A percentile compares a stretch with the other conserved stretches of the same genome.
Conservation (phyloP, 2,113 vertebrate genomes). For the Sorex araneus region DNA sequence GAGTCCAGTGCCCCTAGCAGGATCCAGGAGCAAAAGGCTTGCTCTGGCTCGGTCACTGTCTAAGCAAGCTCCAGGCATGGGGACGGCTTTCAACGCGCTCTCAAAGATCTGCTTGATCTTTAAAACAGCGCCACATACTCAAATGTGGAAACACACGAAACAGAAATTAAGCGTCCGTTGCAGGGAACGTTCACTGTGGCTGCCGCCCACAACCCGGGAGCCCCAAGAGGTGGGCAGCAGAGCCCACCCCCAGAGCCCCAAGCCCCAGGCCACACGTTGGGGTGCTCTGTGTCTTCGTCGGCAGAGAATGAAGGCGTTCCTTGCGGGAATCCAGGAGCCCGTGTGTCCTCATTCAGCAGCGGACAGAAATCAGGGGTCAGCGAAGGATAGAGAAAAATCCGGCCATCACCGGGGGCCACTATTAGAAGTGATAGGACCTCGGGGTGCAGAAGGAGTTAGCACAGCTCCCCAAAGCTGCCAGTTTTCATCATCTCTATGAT, state of each 20-base stretch:
- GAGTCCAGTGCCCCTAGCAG: background rate
- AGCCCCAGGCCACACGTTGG: background rate
- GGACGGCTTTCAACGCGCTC: background rate
- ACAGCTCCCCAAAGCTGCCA: slow-evolving; percentile 43
- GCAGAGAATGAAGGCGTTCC: slow-evolving; percentile 28
- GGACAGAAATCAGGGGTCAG: too few relatives aligned
- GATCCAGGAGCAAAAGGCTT: background rate
- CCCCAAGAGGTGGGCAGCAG: background rate
- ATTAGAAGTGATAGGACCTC: slow-evolving; percentile 60
- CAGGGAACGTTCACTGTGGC: background rate
- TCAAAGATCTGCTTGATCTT: too few relatives aligned
- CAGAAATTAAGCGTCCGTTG: background rate
- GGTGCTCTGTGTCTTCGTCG: background rate
- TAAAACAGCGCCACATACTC: too few relatives aligned
- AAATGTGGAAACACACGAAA: too few relatives aligned
- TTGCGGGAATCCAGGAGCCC: background rate
- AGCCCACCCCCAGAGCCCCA: background rate
- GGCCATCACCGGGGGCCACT: background rate
- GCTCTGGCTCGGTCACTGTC: background rate
- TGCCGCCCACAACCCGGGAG: fast-evolving
- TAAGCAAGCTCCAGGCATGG: background rate
- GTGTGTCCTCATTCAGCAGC: too few relatives aligned
- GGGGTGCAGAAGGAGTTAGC: slow-evolving; percentile 23
- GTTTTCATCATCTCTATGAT: slow-evolving; percentile 21
- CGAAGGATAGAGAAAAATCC: background rate